Base-by-base conservation (phyloP, 2,113 vertebrate species). In the Salvelinus fontinalis region DNA sequence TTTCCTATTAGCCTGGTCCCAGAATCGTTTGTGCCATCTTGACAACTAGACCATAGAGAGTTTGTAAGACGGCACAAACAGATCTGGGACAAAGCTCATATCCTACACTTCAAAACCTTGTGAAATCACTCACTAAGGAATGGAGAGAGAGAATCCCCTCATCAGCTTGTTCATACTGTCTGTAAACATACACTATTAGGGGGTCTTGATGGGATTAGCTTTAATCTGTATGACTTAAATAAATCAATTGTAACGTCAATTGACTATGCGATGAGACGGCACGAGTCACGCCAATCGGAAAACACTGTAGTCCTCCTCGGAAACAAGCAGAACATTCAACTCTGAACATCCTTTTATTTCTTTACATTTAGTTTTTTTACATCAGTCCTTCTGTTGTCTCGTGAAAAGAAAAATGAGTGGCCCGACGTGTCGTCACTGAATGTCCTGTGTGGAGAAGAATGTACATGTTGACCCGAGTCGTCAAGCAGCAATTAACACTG, bases 401-500 rank as follows among this genome's bases (percentile, higher is more conserved):
- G 7, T 14, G 8, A 62, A 20, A 62, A 62, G 0, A 22, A 9
- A 20, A n/a, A 62, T n/a, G 8, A 22, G 5, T 7, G 59, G 2
- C n/a, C n/a, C n/a, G n/a, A 2, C n/a, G 59, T 62, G 59, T 20
- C 3, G 49, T 51, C 49, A 51, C 12, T 51, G 34, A 39, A 39
- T 39, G 49, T 51, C 49, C 2, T 7, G 59, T 60, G 11, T 60
- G 20, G n/a, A 60, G 59, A 9, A 7, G 20, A n/a, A 60, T 22
- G 59, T n/a, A 22, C n/a, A 60, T 14, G 59, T 20, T 39, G 71
- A 49, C 59, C 59, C 27, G 14, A 24, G 74, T 82, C 75, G 22
- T 48, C 64, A 78, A 76, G 62, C 49, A 78, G 82, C 62, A 26
- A 57, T 67, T 69, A 77, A 54, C 26, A 48, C 26, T 18, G 31